A percentile compares a stretch with the other conserved stretches of the same genome.
Evolutionary conservation across 2,888 invertebrate species (phyloP).

Genomic region (Eudasyphora cyanicolor): DNA sequence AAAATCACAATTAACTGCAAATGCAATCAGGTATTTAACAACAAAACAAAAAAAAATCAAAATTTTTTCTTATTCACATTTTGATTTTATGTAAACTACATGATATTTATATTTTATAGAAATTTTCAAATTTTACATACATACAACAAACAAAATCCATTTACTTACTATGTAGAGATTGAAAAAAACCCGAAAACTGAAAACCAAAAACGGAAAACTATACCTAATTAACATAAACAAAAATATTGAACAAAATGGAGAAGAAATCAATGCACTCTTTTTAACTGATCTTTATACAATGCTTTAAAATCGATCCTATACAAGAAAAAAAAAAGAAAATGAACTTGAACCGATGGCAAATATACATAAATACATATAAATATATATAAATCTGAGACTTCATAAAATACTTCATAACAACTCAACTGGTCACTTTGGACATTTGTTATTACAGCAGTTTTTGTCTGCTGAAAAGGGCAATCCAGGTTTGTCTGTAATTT

Average conservation of each 20-base stretch:
- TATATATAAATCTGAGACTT: too few relatives aligned
- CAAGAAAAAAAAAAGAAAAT: slow-evolving; percentile 37
- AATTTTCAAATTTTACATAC: slow-evolving; percentile 64
- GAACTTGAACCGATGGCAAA: slow-evolving; percentile 24
- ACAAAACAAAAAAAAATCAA: slow-evolving; percentile 60
- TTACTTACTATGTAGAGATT: slow-evolving; percentile 48
- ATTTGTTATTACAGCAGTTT: too few relatives aligned
- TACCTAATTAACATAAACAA: slow-evolving; percentile 46
- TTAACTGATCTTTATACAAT: slow-evolving; percentile 40
- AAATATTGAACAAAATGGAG: slow-evolving; percentile 66
- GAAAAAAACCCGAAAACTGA: slow-evolving; percentile 64
- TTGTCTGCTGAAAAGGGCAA: too few relatives aligned
- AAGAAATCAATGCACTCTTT: slow-evolving; percentile 46
- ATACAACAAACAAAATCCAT: slow-evolving; percentile 52
- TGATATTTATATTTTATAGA: slow-evolving; percentile 63
- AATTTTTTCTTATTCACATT: slow-evolving; percentile 66
- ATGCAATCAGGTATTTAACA: slow-evolving; percentile 64
- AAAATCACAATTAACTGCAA: slow-evolving; percentile 69
- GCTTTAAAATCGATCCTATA: slow-evolving; percentile 36
- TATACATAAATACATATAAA: slow-evolving; percentile 60
- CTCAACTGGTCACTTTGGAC: too few relatives aligned
- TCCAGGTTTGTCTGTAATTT: too few relatives aligned
- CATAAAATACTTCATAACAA: background rate
- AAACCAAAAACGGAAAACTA: slow-evolving; percentile 40
- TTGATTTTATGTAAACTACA: slow-evolving; percentile 66